phyloP scores from a whole-genome alignment of 2,797 vertebrate genomes.

The Neosalanx taihuensis region DNA sequence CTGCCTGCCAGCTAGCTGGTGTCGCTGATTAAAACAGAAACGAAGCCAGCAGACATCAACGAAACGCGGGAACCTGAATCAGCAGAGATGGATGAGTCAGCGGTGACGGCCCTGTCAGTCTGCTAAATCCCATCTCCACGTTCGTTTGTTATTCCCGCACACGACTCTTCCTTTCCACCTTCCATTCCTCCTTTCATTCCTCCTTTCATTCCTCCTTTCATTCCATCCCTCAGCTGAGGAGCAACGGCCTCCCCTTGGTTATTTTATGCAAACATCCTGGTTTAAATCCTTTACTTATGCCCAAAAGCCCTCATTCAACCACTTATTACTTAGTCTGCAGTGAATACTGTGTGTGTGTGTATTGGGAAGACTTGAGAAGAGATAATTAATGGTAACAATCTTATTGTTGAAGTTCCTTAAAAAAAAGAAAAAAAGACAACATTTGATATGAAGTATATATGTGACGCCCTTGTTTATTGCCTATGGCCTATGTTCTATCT shows the following conservation, averaged over 20 bases:
- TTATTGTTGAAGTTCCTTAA: too few relatives aligned
- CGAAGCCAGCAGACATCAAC: background rate
- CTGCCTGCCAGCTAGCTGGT: background rate
- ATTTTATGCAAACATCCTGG: background rate
- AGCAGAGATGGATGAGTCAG: background rate
- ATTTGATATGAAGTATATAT: too few relatives aligned
- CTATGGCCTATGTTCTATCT: too few relatives aligned
- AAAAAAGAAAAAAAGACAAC: too few relatives aligned
- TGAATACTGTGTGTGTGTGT: background rate
- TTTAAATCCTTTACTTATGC: background rate
- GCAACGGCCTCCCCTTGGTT: too few relatives aligned
- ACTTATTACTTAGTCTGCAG: background rate
- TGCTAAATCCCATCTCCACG: background rate
- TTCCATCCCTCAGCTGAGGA: background rate
- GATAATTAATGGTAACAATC: too few relatives aligned
- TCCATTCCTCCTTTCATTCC: too few relatives aligned
- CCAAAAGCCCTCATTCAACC: background rate
- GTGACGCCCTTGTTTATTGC: too few relatives aligned
- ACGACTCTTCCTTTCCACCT: background rate
- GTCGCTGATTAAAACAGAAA: background rate
- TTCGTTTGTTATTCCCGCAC: background rate
- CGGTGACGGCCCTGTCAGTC: background rate
- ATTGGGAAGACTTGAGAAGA: too few relatives aligned
- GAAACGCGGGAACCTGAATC: background rate
- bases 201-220: background rate